Base-by-base conservation (phyloP, 1,140 invertebrate genomes). In the Cydia fagiglandana region DNA sequence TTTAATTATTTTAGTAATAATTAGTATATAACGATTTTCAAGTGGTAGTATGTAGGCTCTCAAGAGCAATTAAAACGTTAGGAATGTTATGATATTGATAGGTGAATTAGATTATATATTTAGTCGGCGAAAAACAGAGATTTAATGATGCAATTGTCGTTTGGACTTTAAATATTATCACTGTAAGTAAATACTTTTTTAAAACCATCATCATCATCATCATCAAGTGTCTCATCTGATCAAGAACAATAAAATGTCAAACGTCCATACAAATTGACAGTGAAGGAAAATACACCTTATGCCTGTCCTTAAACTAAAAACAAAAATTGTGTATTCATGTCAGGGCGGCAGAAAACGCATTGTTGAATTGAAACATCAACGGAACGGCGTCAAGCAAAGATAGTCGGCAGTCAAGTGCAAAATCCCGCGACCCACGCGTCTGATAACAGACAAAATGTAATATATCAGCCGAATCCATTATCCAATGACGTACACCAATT, bases 401-500 rank as follows among this genome's bases (percentile, higher is more conserved):
- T 78, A 81, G 76, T 77, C 76, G 75, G 82, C 85, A 90, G 86
- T 88, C 87, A 87, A 91, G 86, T 91, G 88, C 89, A 86, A 92
- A 91, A 90, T 88, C 88, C 78, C 77, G 77, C 88, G 79, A 83
- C 87, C 88, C 88, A 88, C 88, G 85, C 88, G 77, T 81, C 78
- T 84, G 79, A 81, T 82, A 78, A 84, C 83, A 84, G 82, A 85
- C 86, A 86, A 86, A 83, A 89, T 87, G 83, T 87, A 83, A 86
- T 87, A 88, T 85, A 89, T 86, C 84, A 87, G 84, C 84, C 82
- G 88, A 89, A 88, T 87, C 88, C 90, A 93, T 93, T 93, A 91
- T 91, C 85, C 90, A 93, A 93, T 93, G 89, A 93, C 88, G 88
- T 91, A 83, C 83, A 88, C 82, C 91, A 89, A 93, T 91, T 93